Evolutionary conservation across 2,797 vertebrate species (phyloP), one percentile per base, ranked within the genome.

Genomic region (Ispidina lecontei): DNA sequence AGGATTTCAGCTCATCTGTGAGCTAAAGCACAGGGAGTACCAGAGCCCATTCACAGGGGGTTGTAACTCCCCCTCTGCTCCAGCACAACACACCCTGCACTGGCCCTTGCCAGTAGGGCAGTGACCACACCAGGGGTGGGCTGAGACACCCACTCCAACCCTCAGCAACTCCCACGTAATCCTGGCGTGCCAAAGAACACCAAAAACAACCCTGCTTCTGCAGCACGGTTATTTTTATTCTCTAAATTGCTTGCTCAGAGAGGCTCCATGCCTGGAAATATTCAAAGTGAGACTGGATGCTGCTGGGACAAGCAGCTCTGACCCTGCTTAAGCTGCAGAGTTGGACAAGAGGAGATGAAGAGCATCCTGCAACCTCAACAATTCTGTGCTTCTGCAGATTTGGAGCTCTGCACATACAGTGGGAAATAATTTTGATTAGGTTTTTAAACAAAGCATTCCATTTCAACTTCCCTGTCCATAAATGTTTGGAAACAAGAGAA

Each of bases 41-140:
- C 18, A 14, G 0, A 0, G 37, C 0, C 21, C 63, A 49, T 37
- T 63, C 71, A 12, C 2, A 14, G 35, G 35, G 15, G 14, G 60
- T 33, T 65, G 31, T 29, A 41, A 25, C 25, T 44, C 19, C 0
- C 6, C 2, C 25, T 15, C 23, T 12, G 31, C 71, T 39, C 51
- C 44, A 21, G 21, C 3, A 64, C 46, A 46, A 31, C 25, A 7
- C 56, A 52, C 7, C 0, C 64, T 3, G 1, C 1, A 6, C 2
- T 20, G 22, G 33, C 21, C 58, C 23, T 5, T 2, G 1, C 4
- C 2, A 2, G 14, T 2, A 13, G 47, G 8, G 21, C 59, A 67
- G 14, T 4, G 25, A 69, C 25, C 5, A 17, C 15, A 0, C 4
- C 46, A n/a, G 25, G 0, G 18, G 29, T 68, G 19, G 28, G 47